These are phyloP conservation scores for Drosophila sp. DNA, from an alignment of 1,140 invertebrate species.

Conservation along the genomic window DNA sequence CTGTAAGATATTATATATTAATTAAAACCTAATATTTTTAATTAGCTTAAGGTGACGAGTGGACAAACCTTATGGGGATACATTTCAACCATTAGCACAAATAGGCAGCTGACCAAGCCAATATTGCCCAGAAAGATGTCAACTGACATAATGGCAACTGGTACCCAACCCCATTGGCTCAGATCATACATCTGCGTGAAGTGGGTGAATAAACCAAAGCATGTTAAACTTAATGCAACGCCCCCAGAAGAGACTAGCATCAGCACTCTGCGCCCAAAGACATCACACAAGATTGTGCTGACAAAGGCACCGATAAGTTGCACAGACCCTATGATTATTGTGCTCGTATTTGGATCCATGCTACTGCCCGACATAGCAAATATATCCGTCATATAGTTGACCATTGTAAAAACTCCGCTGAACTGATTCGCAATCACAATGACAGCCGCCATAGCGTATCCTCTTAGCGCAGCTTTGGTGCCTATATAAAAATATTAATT, in stretches of 20 bases:
- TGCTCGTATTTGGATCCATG: slow-evolving; percentile 85
- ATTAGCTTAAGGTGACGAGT: background rate
- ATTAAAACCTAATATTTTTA: too few species aligned
- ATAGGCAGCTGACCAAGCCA: slow-evolving; percentile 70
- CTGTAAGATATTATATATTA: slow-evolving; percentile 40
- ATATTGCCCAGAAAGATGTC: slow-evolving; percentile 75
- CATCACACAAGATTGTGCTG: slow-evolving; percentile 62
- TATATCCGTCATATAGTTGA: slow-evolving; percentile 85
- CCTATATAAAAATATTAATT: slow-evolving; percentile 24
- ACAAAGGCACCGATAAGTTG: slow-evolving; percentile 83
- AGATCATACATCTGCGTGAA: slow-evolving; percentile 53
- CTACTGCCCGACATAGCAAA: slow-evolving; percentile 87
- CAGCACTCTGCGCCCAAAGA: slow-evolving; percentile 54
- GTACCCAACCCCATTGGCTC: slow-evolving; percentile 61
- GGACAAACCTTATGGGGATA: slow-evolving; percentile 67
- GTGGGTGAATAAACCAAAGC: slow-evolving; percentile 59
- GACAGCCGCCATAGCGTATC: slow-evolving; percentile 58
- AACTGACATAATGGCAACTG: slow-evolving; percentile 65
- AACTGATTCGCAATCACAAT: slow-evolving; percentile 63
- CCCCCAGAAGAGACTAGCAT: slow-evolving; percentile 63
- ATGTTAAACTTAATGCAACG: slow-evolving; percentile 48
- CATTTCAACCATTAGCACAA: slow-evolving; percentile 73
- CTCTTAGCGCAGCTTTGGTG: slow-evolving; percentile 29
- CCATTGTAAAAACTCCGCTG: slow-evolving; percentile 62
- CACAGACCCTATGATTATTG: slow-evolving; percentile 85